Base-by-base conservation (phyloP, 2,797 vertebrate species). In the Neopelma chrysocephalum region DNA sequence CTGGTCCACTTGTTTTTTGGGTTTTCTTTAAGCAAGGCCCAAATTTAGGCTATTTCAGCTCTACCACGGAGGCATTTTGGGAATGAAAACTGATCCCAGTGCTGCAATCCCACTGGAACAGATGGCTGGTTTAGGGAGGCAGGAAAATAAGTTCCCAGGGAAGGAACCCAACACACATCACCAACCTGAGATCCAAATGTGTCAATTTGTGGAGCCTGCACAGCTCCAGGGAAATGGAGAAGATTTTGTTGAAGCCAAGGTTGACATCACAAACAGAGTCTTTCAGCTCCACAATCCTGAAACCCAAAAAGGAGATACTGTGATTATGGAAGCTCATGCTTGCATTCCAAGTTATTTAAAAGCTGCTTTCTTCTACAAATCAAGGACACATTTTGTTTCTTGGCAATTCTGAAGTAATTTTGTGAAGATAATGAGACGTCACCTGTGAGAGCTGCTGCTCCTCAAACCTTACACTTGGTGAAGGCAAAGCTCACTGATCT, bases 161-260 rank as follows among this genome's bases (percentile, higher is more conserved):
- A 79, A 90, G 61, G 62, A 65, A 87, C 11, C 54, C 78, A 60
- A 25, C 42, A 43, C 32, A 19, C 27, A 45, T 31, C 83, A 96
- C 96, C 79, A 98, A 99, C 99, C 99, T 98, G 97, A 99, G 94
- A 97, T 99, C 99, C 51, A 99, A 97, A 96, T 99, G 98, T 32
- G 96, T 97, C 90, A 99, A 86, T 31, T 98, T 98, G 23, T 98
- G 98, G 78, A 99, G 98, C 92, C 96, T 87, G 94, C 98, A 98
- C 64, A 99, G 94, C 68, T 98, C 98, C 19, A 95, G 87, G 45
- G 98, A 97, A 85, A 99, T 61, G 76, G 86, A 97, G 47, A 97
- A 98, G 89, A 99, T 97, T 91, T 97, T 99, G 97, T 99, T 99
- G 98, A 99, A 99, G 87, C 98, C 98, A 84, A 99, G 98, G 96